Evolutionary conservation across 2,888 invertebrate species (phyloP).

Genomic region (Melanchra persicariae): DNA sequence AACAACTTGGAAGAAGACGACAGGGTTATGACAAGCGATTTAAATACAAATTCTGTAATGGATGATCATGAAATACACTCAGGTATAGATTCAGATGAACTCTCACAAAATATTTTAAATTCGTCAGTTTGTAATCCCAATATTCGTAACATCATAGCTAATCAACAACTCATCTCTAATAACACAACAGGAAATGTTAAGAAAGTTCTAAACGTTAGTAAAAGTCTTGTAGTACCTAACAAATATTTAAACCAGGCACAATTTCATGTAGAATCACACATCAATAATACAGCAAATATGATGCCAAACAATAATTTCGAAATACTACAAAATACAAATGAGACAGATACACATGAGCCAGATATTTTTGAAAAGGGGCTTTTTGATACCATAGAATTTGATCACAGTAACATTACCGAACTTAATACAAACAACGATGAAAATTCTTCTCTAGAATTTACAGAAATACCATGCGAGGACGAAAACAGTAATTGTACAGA

Average conservation of each 20-base stretch:
- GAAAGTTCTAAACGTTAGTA: not conserved
- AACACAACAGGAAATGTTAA: not conserved
- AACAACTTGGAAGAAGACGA: slow-evolving; percentile 8
- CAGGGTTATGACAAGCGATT: not conserved
- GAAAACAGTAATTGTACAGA: not conserved
- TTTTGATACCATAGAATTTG: not conserved
- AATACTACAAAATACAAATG: slow-evolving; percentile 12
- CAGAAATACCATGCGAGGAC: not conserved
- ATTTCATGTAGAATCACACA: slow-evolving; percentile 2
- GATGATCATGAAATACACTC: not conserved
- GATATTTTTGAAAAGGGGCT: not conserved
- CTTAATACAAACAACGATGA: not conserved
- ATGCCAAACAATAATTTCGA: not conserved
- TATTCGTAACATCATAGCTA: not conserved
- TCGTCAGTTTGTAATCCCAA: not conserved
- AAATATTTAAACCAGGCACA: slow-evolving; percentile 22
- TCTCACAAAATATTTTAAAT: not conserved
- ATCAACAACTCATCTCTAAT: not conserved
- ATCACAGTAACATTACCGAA: slow-evolving; percentile 7
- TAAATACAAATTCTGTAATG: not conserved
- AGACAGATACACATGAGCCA: not conserved
- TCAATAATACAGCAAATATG: not conserved
- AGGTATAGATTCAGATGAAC: not conserved
- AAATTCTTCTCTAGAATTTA: not conserved
- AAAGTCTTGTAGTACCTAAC: slow-evolving; percentile 13